Evolutionary conservation across 1,140 invertebrate species (phyloP), one percentile per base, ranked within the genome.

Genomic region (Drosophila aff.): DNA sequence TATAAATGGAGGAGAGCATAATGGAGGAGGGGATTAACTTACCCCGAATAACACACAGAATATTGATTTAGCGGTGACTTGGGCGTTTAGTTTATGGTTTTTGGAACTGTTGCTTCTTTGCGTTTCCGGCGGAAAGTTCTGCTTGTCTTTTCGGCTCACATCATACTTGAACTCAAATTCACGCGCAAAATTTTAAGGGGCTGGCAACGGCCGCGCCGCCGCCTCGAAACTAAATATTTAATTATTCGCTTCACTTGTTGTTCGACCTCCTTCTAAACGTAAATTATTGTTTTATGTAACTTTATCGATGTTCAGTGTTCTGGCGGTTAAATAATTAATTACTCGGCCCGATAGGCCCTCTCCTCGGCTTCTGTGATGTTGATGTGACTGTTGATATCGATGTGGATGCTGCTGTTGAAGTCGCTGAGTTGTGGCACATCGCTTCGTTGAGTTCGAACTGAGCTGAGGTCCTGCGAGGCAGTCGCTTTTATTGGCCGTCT

Each of bases 381-480:
- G n/a, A 18, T 66, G 44, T 53, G 59, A 49, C 33, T 59, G 52
- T 52, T 47, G 26, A 23, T 66, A 31, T 53, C 49, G 52, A 26
- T 59, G 62, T 33, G 47, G 40, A 23, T 66, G 28, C 44, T 64
- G 52, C 58, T 72, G 55, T 53, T 49, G 46, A 47, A 59, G 36
- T 26, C 55, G 50, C 41, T 67, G 58, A 74, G 78, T 69, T 89
- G 85, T 85, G 71, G 59, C 79, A 85, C 81, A 83, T 79, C 74
- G 79, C 81, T 90, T 90, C 65, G 79, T 80, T 90, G 85, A 85
- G 76, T 90, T 85, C 57, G 49, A 74, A 90, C 85, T 90, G 85
- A 85, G 86, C 75, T 75, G 21, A 47, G 57, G 49, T 69, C 64
- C 60, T 64, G 64, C 49, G 49, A 38, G 46, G 21, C 67, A 8